Conservation (phyloP, 2,888 invertebrate species). For the Tiliacea aurago region DNA sequence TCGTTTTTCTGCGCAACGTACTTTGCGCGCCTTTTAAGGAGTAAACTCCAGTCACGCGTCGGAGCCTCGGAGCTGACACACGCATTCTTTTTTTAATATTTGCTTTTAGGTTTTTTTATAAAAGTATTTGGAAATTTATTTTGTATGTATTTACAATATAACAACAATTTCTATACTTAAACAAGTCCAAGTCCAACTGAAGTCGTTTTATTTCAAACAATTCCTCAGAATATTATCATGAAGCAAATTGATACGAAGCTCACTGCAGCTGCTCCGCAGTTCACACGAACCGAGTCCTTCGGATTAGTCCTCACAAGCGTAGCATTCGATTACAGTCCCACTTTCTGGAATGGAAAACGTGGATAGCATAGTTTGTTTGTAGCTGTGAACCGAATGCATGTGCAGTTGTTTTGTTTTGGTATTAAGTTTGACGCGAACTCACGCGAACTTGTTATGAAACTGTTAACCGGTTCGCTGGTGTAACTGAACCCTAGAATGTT, state of each 20-base stretch:
- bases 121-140: too few relatives aligned
- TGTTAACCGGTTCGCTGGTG: background rate
- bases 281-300: background rate
- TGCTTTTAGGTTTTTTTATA: too few relatives aligned
- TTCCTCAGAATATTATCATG: background rate
- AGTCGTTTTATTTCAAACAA: background rate
- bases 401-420: background rate
- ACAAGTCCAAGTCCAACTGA: background rate
- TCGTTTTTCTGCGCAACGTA: too few relatives aligned
- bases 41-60: too few relatives aligned
- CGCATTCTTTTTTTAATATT: too few relatives aligned
- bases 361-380: slow-evolving; percentile 5
- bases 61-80: too few relatives aligned
- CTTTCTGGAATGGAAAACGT: slow-evolving; percentile 29
- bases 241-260: slow-evolving; percentile 25
- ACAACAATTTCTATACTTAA: background rate
- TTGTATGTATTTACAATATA: background rate
- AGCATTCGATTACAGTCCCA: slow-evolving; percentile 34
- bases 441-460: background rate
- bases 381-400: slow-evolving; percentile 1
- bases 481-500: background rate
- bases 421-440: background rate
- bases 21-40: too few relatives aligned
- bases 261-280: slow-evolving; percentile 11
- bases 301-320: slow-evolving; percentile 29